Evolutionary conservation across 2,888 invertebrate species (phyloP).

Genomic region (Idaea biselata): DNA sequence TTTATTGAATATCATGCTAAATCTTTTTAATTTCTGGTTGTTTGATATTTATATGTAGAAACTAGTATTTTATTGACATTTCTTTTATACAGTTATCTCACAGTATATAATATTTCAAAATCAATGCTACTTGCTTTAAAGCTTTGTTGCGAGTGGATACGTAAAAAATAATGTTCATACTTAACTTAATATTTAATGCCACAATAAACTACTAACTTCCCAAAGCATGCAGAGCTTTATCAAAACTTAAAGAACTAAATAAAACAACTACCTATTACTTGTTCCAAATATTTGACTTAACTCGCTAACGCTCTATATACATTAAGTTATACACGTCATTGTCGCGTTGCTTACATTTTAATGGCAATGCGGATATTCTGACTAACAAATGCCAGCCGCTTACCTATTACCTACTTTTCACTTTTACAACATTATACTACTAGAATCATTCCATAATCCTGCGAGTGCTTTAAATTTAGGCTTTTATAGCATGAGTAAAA

Average conservation of each 20-base stretch:
- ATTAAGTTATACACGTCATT: slow-evolving; percentile 10
- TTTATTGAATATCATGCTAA: slow-evolving; percentile 12
- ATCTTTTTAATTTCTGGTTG: slow-evolving; percentile 17
- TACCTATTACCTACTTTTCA: slow-evolving; percentile 8
- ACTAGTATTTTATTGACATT: slow-evolving; percentile 19
- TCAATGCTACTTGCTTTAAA: slow-evolving; percentile 23
- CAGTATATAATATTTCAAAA: slow-evolving; percentile 11
- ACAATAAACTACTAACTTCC: slow-evolving; percentile 35
- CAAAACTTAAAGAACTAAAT: not conserved
- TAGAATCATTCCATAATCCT: slow-evolving; percentile 13
- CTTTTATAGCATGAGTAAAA: slow-evolving; percentile 5
- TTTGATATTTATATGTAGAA: slow-evolving; percentile 18
- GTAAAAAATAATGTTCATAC: slow-evolving; percentile 22
- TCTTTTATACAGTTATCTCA: slow-evolving; percentile 14
- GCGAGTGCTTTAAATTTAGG: not conserved
- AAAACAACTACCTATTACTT: slow-evolving; percentile 31
- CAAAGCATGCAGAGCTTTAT: slow-evolving; percentile 48
- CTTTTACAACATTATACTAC: slow-evolving; percentile 2
- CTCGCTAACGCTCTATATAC: slow-evolving; percentile 12
- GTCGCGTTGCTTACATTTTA: slow-evolving; percentile 12
- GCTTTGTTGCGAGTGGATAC: slow-evolving; percentile 23
- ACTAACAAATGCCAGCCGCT: not conserved
- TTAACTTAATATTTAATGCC: slow-evolving; percentile 30
- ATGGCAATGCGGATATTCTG: slow-evolving; percentile 9
- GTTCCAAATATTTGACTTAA: slow-evolving; percentile 10